These are phyloP conservation scores for Eulemur rufifrons DNA, from an alignment of 2,113 vertebrate genomes.

Conservation along the genomic window DNA sequence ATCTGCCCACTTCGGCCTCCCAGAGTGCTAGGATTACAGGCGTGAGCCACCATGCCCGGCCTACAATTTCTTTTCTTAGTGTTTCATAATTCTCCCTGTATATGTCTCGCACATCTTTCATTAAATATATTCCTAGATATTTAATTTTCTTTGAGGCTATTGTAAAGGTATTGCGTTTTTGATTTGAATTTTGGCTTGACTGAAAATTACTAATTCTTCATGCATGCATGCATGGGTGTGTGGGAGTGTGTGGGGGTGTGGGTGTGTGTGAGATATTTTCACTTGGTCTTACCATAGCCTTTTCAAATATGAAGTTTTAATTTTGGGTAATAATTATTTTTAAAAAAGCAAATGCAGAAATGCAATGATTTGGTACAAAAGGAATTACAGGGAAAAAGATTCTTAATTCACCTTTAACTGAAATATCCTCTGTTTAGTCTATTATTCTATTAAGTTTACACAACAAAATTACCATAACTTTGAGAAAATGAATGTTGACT, in stretches of 20 bases:
- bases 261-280: neutral
- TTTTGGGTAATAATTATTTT: neutral
- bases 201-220: neutral
- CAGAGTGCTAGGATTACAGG: no score
- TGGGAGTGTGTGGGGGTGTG: neutral
- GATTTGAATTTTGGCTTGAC: no score
- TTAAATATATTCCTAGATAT: no score
- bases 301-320: conserved; percentile 9
- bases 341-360: neutral
- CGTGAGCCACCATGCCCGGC: no score
- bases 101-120: no score
- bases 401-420: neutral
- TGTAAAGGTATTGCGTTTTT: no score
- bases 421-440: neutral
- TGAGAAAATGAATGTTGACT: neutral
- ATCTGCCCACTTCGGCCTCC: no score
- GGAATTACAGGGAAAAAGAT: neutral
- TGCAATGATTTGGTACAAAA: neutral
- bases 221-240: neutral
- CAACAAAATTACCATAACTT: neutral
- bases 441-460: neutral
- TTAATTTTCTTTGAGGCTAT: no score
- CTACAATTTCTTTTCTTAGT: no score
- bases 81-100: no score
- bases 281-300: neutral